A percentile compares a stretch with the other conserved stretches of the same genome.
Conservation (phyloP, 2,888 invertebrate genomes). For the Pollenia amentaria region DNA sequence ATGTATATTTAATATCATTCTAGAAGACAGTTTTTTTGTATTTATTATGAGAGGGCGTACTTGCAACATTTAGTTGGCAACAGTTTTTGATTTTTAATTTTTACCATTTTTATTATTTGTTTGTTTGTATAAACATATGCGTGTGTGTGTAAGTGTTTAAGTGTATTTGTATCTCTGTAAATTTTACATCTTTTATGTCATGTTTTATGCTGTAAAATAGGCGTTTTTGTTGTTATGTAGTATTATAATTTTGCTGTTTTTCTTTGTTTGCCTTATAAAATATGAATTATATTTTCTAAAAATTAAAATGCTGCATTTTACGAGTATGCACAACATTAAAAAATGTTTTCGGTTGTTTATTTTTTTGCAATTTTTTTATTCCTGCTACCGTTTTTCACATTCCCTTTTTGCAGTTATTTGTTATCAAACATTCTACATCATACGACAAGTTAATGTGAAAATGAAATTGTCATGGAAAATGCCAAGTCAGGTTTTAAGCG, state of each 20-base stretch:
- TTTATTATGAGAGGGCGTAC: constrained; percentile 39
- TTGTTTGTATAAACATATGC: background rate
- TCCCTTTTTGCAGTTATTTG: background rate
- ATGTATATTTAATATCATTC: background rate
- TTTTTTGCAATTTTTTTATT: background rate
- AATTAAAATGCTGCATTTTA: constrained; percentile 39
- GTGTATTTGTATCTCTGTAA: background rate
- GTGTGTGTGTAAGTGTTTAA: background rate
- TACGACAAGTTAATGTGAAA: constrained; percentile 26
- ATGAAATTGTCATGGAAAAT: constrained; percentile 41
- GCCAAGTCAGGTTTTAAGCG: constrained; percentile 47
- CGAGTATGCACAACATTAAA: background rate
- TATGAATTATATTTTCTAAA: constrained; percentile 23
- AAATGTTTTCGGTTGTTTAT: background rate
- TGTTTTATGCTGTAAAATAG: constrained; percentile 60
- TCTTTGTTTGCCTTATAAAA: background rate
- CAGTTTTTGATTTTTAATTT: constrained; percentile 47
- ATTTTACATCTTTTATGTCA: constrained; percentile 36
- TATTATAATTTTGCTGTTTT: constrained; percentile 18
- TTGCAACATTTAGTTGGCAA: constrained; percentile 63
- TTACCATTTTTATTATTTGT: constrained; percentile 24
- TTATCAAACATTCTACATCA: background rate
- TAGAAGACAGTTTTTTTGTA: background rate
- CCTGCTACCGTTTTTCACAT: background rate
- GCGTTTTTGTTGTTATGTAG: constrained; percentile 45